Base-by-base conservation (phyloP, 1,140 invertebrate genomes). In the Nixonia krombeini region DNA sequence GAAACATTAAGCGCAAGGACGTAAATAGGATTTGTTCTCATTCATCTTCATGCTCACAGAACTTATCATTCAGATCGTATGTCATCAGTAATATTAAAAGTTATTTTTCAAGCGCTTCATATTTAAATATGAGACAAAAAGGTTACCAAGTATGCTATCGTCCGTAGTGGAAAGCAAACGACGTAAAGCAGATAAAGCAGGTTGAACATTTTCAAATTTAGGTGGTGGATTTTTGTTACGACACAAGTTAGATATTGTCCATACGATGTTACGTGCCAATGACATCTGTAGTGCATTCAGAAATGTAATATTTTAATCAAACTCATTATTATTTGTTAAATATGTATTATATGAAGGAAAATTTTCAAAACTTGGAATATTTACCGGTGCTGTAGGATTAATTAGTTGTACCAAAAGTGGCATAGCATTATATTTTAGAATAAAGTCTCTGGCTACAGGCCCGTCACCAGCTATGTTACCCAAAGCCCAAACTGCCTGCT, bases 391-490 rank as follows among this genome's bases (percentile, higher is more conserved):
- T 7, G 89, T 84, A n/a, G 88, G 85, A 44, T 87, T 88, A 42
- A 94, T 88, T 10, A 93, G 83, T 0, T 84, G 80, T 17, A 95
- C 73, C n/a, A 96, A 81, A 23, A 89, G 87, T 15, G 88, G 84
- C 63, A 95, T 83, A 26, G 90, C 88, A 15, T 89, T 89, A 35
- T 87, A 74, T 0, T 77, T 70, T 6, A 95, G 87, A 40, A 96
- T 93, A 35, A 91, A 85, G 85, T 97, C 94, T 28, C 95, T 86
- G 2, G 91, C 87, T 13, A 77, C 71, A 0, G 94, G 87, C 1
- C 95, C 94, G 84, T 96, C 92, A 72, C 96, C 97, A 62, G 97
- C 97, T 76, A 99, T 97, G 84, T 99, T 99, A 67, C 97, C 97
- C 15, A 99, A 85, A 3, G 97, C 97, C 97, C 97, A 99, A 0